Percentiles rank a stretch among this genome's conserved stretches.
Evolutionary conservation across 2,797 vertebrate genomes (phyloP).

Genomic region (Sebastes alutus): DNA sequence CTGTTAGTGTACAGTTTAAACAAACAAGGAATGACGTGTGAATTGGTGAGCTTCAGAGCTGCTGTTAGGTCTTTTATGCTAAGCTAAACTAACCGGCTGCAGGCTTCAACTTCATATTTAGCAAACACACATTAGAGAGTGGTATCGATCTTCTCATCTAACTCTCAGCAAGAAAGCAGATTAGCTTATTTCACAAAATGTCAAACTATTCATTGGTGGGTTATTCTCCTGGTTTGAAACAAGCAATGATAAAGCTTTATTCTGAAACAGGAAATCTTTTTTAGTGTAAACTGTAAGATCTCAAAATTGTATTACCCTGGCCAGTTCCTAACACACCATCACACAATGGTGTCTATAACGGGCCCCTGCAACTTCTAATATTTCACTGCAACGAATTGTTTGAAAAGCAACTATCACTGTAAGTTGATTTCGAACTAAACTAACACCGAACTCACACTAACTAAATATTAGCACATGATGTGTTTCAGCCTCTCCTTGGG

Average conservation of each 20-base stretch:
- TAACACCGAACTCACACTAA: slow-evolving; percentile 51
- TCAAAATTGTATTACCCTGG: slow-evolving; percentile 28
- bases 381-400: slow-evolving; percentile 43
- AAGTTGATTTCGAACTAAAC: slow-evolving; percentile 55
- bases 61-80: background rate
- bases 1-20: background rate
- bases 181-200: background rate
- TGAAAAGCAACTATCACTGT: slow-evolving; percentile 54
- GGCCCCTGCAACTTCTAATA: slow-evolving; percentile 24
- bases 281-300: slow-evolving; percentile 31
- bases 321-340: slow-evolving; percentile 24
- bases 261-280: background rate
- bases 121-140: too few species aligned
- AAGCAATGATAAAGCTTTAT: background rate
- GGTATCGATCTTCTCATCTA: background rate
- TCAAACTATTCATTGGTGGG: background rate
- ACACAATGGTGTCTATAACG: slow-evolving; percentile 27
- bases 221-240: background rate
- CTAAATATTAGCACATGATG: slow-evolving; percentile 57
- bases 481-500: slow-evolving; percentile 37
- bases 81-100: background rate
- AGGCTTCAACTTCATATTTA: too few species aligned
- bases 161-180: background rate
- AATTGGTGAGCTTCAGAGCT: background rate
- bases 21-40: background rate